These are phyloP conservation scores for Umimayanthus kanabou DNA, from an alignment of 92 coral and sea anemone species.

Conservation along the genomic window DNA sequence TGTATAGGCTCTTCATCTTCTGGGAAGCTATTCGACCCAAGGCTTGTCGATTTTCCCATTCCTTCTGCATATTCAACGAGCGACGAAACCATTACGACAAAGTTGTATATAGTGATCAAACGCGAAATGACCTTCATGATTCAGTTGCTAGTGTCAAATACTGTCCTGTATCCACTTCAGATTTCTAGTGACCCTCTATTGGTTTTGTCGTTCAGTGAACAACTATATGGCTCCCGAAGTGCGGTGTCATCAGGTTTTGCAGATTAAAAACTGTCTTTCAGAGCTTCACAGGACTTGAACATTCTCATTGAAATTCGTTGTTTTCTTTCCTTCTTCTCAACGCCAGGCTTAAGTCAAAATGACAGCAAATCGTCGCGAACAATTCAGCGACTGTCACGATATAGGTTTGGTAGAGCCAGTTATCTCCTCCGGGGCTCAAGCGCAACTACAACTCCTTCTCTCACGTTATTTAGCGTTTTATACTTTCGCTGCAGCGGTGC, in stretches of 20 bases:
- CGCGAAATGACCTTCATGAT: constrained; percentile 7
- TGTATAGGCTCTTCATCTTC: neutral
- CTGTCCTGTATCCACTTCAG: neutral
- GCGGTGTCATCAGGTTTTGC: neutral
- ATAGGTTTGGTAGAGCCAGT: neutral
- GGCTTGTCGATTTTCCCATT: neutral
- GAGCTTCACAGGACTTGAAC: neutral
- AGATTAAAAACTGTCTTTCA: neutral
- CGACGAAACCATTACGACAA: constrained; percentile 4
- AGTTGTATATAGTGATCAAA: neutral
- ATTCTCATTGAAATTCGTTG: neutral
- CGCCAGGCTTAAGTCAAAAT: constrained; percentile 19
- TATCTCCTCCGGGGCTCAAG: constrained; percentile 15
- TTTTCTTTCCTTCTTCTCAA: neutral
- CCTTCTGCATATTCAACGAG: neutral
- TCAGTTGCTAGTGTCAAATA: neutral
- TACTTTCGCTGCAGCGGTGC: constrained; percentile 25
- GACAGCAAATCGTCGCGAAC: neutral
- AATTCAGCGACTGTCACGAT: constrained; percentile 3
- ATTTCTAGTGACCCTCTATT: neutral
- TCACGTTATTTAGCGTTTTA: neutral
- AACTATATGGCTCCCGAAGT: neutral
- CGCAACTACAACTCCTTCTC: constrained; percentile 3
- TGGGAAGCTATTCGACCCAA: neutral
- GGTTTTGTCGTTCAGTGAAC: neutral